Evolutionary conservation across 2,113 vertebrate species (phyloP).

Genomic region (human (Homo sapiens)): DNA sequence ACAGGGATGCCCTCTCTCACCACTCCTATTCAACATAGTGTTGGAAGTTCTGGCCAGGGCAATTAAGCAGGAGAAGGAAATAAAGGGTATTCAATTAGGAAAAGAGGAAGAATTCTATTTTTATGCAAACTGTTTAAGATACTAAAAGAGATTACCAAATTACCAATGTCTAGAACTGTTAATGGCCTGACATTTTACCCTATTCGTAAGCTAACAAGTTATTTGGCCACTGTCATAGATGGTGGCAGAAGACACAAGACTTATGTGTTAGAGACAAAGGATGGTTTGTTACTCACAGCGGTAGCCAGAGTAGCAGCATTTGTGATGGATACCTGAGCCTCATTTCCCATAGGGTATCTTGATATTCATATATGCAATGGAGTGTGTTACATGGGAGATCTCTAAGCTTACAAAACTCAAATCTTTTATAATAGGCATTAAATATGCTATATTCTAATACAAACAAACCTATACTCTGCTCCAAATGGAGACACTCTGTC

Average conservation of each 20-base stretch:
- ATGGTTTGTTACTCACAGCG: background rate
- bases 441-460: background rate
- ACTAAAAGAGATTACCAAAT: background rate
- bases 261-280: background rate
- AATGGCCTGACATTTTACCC: background rate
- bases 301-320: background rate
- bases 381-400: background rate
- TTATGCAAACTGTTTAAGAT: background rate
- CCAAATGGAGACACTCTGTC: background rate
- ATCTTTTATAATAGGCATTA: background rate
- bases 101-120: background rate
- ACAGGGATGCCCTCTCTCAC: no score
- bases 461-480: background rate
- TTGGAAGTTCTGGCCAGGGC: no score
- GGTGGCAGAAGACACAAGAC: background rate
- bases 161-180: background rate
- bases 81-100: no score
- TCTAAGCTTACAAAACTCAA: background rate
- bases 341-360: background rate
- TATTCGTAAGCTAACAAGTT: background rate
- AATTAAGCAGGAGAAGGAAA: no score
- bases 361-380: background rate
- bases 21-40: no score
- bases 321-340: background rate
- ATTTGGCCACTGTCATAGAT: background rate